Percentiles rank a stretch among this genome's conserved stretches.
phyloP scores from a whole-genome alignment of 1,140 invertebrate species.

The Cydia strobilella region DNA sequence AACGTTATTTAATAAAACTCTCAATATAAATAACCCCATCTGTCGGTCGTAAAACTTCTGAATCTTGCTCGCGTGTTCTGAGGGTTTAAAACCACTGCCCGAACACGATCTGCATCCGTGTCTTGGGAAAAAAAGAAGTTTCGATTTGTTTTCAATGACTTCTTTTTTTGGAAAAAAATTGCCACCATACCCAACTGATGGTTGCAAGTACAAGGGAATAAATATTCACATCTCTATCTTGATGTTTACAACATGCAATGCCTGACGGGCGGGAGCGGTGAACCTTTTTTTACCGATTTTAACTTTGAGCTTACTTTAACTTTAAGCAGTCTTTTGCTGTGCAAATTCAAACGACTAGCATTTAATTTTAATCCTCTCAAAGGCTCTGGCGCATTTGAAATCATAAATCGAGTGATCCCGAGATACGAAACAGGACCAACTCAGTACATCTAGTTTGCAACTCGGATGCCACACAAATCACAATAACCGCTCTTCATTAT shows the following conservation, averaged over 20 bases:
- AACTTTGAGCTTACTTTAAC: slow-evolving; percentile 13
- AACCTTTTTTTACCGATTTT: slow-evolving; percentile 31
- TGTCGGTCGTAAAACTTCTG: slow-evolving; percentile 58
- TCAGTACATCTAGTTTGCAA: slow-evolving; percentile 56
- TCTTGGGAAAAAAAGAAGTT: slow-evolving; percentile 15
- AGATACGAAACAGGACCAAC: slow-evolving; percentile 42
- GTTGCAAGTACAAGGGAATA: slow-evolving; percentile 10
- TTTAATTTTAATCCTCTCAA: slow-evolving; percentile 2
- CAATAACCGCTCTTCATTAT: slow-evolving; percentile 75
- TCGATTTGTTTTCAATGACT: slow-evolving; percentile 19
- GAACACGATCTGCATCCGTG: slow-evolving; percentile 27
- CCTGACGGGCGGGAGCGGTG: slow-evolving; percentile 10
- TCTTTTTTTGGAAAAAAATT: slow-evolving; percentile 23
- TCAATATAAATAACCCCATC: slow-evolving; percentile 65
- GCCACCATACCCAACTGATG: slow-evolving; percentile 21
- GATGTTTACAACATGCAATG: slow-evolving; percentile 15
- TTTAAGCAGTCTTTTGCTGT: background rate
- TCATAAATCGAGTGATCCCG: slow-evolving; percentile 58
- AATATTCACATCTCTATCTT: slow-evolving; percentile 28
- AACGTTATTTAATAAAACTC: slow-evolving; percentile 67
- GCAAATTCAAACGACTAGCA: slow-evolving; percentile 4
- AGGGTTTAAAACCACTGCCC: slow-evolving; percentile 43
- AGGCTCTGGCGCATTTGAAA: slow-evolving; percentile 41
- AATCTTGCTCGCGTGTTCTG: slow-evolving; percentile 47
- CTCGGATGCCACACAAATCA: slow-evolving; percentile 68